Base-by-base conservation (phyloP, 2,888 invertebrate genomes). In the Gastracanthus pulcherrimus region DNA sequence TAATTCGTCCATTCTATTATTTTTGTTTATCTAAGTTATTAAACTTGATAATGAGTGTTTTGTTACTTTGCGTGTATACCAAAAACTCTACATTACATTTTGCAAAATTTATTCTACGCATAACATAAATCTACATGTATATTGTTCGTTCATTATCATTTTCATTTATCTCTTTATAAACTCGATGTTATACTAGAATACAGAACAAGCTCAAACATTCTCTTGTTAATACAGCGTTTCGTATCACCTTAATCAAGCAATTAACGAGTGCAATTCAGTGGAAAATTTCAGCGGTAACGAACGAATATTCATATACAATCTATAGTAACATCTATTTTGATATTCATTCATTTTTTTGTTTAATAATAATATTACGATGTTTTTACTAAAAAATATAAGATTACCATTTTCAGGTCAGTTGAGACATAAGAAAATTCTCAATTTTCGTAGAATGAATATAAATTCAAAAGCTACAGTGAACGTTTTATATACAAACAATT, bases 161-260 rank as follows among this genome's bases (percentile, higher is more conserved):
- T 26, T 55, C 55, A 13, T 55, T 19, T 23, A 36, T 64, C 34
- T 64, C 19, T 23, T 55, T 55, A 3, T 19, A 23, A 55, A 64
- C 64, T 36, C 19, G 31, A 31, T 36, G 19, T 64, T 16, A 62
- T n/a, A 34, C n/a, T n/a, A n/a, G n/a, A n/a, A n/a, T n/a, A n/a
- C n/a, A n/a, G n/a, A n/a, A n/a, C n/a, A n/a, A n/a, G n/a, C n/a
- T n/a, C n/a, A n/a, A n/a, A 19, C 48, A 5, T 16, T n/a, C n/a
- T 45, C 45, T 16, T n/a, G n/a, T 45, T 1, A 41, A 16, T 41
- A 41, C 38, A 5, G 9, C 13, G 13, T 13, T 13, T 34, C 19
- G 23, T 38, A 66, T 41, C 19, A 45, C 45, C 45, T 23, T 67
- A 69, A 69, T 69, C 69, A 29, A 48, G 69, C 69, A 48, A 69